These are phyloP conservation scores for Choristoneura rosaceana DNA, from an alignment of 2,888 invertebrate species.

Conservation along the genomic window DNA sequence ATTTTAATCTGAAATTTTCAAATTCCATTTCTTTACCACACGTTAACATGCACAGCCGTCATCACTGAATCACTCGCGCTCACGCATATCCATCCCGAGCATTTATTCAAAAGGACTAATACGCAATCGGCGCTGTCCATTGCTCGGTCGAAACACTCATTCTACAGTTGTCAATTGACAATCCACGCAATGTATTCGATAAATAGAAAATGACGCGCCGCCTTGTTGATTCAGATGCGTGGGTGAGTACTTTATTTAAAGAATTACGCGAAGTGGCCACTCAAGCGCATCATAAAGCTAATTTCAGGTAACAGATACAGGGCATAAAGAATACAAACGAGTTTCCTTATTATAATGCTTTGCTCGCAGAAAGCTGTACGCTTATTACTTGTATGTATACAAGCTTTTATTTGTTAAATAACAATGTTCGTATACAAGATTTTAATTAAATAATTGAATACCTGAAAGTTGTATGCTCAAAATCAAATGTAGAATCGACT, in stretches of 20 bases:
- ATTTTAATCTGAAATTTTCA: background rate
- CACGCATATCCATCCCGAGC: background rate
- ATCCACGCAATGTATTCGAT: background rate
- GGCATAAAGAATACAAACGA: background rate
- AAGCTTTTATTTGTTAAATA: too few species aligned
- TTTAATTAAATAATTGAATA: too few species aligned
- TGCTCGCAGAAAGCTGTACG: background rate
- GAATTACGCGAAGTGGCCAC: slow-evolving; percentile 9
- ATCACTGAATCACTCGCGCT: background rate
- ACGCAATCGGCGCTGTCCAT: background rate
- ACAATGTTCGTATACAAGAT: too few species aligned
- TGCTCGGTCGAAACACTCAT: background rate
- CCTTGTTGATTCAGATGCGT: background rate
- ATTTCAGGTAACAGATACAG: slow-evolving; percentile 7
- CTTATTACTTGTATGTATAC: too few species aligned
- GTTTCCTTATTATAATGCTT: background rate
- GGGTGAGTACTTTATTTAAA: slow-evolving; percentile 1
- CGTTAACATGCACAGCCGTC: background rate
- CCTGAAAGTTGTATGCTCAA: too few species aligned
- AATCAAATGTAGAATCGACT: too few species aligned
- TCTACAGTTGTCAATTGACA: background rate
- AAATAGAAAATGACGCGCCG: background rate
- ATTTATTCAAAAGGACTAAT: background rate
- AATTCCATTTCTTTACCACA: background rate
- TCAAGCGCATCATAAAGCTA: slow-evolving; percentile 1